Base-by-base conservation (phyloP, 2,888 invertebrate species). In the Ormyrus pomaceus region DNA sequence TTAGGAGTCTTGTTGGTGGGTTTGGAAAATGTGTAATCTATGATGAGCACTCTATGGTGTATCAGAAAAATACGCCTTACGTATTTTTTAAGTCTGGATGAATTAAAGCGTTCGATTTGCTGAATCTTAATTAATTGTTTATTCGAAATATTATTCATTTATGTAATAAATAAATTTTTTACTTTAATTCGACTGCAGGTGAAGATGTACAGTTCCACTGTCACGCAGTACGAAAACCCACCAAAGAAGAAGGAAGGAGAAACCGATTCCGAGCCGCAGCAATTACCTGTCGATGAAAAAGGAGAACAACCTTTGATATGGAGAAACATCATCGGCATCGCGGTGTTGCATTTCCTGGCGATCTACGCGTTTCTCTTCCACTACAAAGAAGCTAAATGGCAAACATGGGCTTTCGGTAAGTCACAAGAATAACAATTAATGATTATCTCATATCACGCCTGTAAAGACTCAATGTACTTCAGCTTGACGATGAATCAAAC, bases 361-460 rank as follows among this genome's bases (percentile, higher is more conserved):
- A 0, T 92, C 0, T 84, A 91, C 78, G 90, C 91, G 77, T 86
- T 93, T 6, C 0, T 90, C 6, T 86, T 87, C n/a, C 91, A 85
- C 85, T 89, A 89, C 80, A 77, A 83, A 6, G 79, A 88, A 61
- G 85, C 92, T 82, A 85, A 91, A 81, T 75, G 92, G 82, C 89
- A 91, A 83, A 92, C 94, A 0, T 85, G 92, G 55, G 8, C 93
- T n/a, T 95, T 93, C 87, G 92, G 95, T 95, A 90, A 94, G 94
- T 92, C 19, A 2, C 4, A 4, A 34, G 3, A 34, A 4, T 34
- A 34, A 34, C 4, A 34, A 34, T 34, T 4, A 34, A 34, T 34
- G 34, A 34, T 34, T 4, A 34, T 34, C 34, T 34, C 34, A 34
- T 34, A 34, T 34, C 19, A 19, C 19, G 19, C 19, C 1, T 19